A percentile compares a stretch with the other conserved stretches of the same genome.
Conservation (phyloP, 64 coral and sea anemone genomes). For the Acropora yongei region DNA sequence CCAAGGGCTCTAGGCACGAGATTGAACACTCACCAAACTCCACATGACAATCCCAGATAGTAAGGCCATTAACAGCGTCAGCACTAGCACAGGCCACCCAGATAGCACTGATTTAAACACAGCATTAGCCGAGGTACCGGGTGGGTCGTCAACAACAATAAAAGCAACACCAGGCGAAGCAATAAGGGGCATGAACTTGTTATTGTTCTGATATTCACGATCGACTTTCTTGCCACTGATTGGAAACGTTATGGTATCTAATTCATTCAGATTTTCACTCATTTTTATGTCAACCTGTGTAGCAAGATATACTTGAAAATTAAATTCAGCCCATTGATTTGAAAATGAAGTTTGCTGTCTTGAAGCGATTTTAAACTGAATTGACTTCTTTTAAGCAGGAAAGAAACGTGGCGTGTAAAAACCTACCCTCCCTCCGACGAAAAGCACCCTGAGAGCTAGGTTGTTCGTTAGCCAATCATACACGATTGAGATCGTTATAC, state of each 20-base stretch:
- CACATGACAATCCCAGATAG: conserved; percentile 96
- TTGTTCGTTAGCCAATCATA: no score
- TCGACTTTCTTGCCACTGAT: conserved; percentile 85
- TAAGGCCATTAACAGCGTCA: conserved; percentile 89
- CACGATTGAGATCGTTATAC: no score
- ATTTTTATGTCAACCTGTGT: conserved; percentile 38
- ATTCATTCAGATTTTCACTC: neutral
- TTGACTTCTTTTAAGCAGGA: no score
- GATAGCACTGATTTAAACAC: conserved; percentile 86
- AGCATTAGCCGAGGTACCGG: conserved; percentile 79
- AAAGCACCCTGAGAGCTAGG: no score
- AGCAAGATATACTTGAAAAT: neutral
- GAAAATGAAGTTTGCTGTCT: no score
- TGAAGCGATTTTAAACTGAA: no score
- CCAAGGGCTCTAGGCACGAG: no score
- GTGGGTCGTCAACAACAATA: conserved; percentile 83
- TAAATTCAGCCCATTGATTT: no score
- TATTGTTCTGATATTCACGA: conserved; percentile 61
- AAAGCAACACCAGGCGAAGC: conserved; percentile 90
- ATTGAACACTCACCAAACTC: conserved; percentile 78
- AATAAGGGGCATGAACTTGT: conserved; percentile 83
- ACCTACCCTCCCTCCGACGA: no score
- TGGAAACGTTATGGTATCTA: conserved; percentile 80
- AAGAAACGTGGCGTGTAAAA: no score
- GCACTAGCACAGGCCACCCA: conserved; percentile 86